Base-by-base conservation (phyloP, 2,797 vertebrate genomes). In the Coreius guichenoti region DNA sequence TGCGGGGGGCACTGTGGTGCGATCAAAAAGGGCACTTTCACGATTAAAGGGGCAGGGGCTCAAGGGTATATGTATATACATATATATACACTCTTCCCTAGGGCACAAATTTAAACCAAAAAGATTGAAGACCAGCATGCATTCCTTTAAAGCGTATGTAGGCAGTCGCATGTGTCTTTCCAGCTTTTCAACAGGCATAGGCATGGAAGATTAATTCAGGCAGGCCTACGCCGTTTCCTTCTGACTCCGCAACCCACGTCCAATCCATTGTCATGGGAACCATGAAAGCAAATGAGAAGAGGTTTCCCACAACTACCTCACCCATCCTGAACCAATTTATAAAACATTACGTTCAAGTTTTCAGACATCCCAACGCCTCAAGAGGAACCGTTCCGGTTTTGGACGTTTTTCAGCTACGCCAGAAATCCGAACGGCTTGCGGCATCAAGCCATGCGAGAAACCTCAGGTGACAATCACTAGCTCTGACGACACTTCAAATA, bases 401-500 rank as follows among this genome's bases (percentile, higher is more conserved):
- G 47, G 11, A 49, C 2, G 0, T 26, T 63, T 29, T 26, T 63
- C 13, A 65, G 61, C 14, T 3, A 63, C 1, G 23, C 11, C 43
- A 58, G 61, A 36, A 21, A 84, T 56, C 29, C 8, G 3, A 36
- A 36, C 54, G 39, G 68, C 74, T 79, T 63, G 65, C 23, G 19
- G 74, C 56, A 54, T 67, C 36, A 54, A 75, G 58, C 67, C 45
- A 76, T 49, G 47, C 33, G 23, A 68, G 56, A 84, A 84, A 84
- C 82, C 73, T 70, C 82, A 69, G 51, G 45, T 87, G 87, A 88
- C 83, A 87, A 77, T 39, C 26, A 56, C 73, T 80, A 33, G 73
- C 26, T 51, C 73, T 49, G 80, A 84, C 63, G 36, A 77, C 82
- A 86, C 81, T 86, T 88, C 79, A 87, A 73, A 86, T 87, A 84